Evolutionary conservation across 1,140 invertebrate species (phyloP).

Genomic region (Pygmarrhopalites habei): DNA sequence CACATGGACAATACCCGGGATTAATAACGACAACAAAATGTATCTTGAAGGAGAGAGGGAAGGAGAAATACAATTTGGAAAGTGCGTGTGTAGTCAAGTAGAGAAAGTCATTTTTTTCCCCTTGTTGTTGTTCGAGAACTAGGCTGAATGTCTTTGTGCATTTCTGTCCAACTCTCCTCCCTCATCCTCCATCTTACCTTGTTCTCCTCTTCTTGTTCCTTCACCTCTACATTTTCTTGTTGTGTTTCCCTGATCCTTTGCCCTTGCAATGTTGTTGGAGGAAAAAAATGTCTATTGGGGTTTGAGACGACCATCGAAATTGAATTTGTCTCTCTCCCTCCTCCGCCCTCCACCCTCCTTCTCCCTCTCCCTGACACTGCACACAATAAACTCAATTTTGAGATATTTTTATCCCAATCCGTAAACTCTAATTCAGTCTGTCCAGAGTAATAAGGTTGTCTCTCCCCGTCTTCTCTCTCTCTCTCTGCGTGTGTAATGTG

Average conservation of each 20-base stretch:
- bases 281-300: conserved; percentile 19
- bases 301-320: conserved; percentile 24
- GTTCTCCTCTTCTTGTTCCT: too few relatives aligned
- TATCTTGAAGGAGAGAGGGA: not conserved
- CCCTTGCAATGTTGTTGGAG: too few relatives aligned
- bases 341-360: not conserved
- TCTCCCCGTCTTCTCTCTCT: too few relatives aligned
- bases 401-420: conserved; percentile 27
- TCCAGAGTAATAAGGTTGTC: too few relatives aligned
- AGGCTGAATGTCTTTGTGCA: not conserved
- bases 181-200: too few relatives aligned
- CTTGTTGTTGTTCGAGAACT: not conserved
- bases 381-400: conserved; percentile 27
- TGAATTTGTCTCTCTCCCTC: conserved; percentile 20
- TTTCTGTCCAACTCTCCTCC: too few relatives aligned
- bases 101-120: not conserved
- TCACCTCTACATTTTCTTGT: too few relatives aligned
- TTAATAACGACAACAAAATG: too few relatives aligned
- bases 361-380: not conserved
- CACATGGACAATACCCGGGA: too few relatives aligned
- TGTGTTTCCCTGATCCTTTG: too few relatives aligned
- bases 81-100: not conserved
- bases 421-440: too few relatives aligned
- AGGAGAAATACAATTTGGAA: not conserved
- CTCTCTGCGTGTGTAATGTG: too few relatives aligned